Evolutionary conservation across 1,140 invertebrate genomes (phyloP).

Genomic region (Araneus ventricosus): DNA sequence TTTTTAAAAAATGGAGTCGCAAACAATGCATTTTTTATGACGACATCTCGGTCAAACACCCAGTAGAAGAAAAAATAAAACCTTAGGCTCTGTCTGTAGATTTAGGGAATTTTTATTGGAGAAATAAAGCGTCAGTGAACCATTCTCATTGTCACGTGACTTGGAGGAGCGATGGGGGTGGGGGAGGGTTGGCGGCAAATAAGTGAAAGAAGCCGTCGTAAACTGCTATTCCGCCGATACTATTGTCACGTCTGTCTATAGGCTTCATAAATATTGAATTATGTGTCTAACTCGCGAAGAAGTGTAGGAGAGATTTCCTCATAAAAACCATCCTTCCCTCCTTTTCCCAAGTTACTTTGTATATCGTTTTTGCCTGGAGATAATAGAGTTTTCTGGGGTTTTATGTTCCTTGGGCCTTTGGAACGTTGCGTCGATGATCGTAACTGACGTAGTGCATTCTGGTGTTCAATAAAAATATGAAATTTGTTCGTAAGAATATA

Average conservation of each 20-base stretch:
- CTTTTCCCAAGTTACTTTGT: conserved; percentile 24
- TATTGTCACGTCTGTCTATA: conserved; percentile 51
- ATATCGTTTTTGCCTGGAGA: neutral
- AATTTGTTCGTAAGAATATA: too few species aligned
- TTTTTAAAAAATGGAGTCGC: neutral
- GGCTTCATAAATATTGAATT: conserved; percentile 39
- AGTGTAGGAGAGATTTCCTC: neutral
- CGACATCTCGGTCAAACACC: conserved; percentile 33
- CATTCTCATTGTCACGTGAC: conserved; percentile 35
- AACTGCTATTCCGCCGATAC: conserved; percentile 7
- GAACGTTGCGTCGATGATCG: neutral
- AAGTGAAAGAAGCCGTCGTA: conserved; percentile 12
- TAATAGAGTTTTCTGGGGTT: neutral
- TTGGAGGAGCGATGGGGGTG: too few species aligned
- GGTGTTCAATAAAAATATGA: too few species aligned
- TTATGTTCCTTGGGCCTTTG: neutral
- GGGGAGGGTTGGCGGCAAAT: neutral
- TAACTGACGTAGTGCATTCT: neutral
- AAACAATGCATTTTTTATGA: conserved; percentile 48
- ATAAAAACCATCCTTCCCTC: conserved; percentile 25
- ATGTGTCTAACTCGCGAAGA: neutral
- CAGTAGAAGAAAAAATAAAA: neutral
- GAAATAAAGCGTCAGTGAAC: conserved; percentile 7
- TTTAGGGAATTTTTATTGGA: conserved; percentile 36
- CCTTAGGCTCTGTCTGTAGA: conserved; percentile 1